These are phyloP conservation scores for Hormiphora californensis DNA, from an alignment of 37 sponge, comb jelly and placozoan species.

Conservation along the genomic window DNA sequence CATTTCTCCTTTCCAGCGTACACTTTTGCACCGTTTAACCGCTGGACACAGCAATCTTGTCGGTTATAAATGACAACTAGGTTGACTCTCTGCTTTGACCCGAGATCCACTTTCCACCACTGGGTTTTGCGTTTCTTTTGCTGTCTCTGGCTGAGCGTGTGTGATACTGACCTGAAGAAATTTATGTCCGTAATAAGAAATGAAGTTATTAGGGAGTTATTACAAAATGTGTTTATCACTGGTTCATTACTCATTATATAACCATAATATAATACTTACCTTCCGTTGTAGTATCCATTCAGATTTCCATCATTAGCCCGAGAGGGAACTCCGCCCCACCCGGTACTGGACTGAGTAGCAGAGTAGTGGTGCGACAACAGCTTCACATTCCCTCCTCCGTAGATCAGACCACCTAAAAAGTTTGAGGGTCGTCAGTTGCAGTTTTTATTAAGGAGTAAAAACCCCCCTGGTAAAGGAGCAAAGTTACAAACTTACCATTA, in stretches of 20 bases:
- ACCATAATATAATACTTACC: too few relatives aligned
- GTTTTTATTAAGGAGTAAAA: neutral
- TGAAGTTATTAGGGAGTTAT: too few relatives aligned
- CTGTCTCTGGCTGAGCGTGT: too few relatives aligned
- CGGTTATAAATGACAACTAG: constrained; percentile 4
- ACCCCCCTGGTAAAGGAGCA: neutral
- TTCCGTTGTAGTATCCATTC: neutral
- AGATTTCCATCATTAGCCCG: neutral
- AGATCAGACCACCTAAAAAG: neutral
- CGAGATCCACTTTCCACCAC: constrained; percentile 12
- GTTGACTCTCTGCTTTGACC: neutral
- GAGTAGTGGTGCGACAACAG: neutral
- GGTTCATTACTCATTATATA: too few relatives aligned
- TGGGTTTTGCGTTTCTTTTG: too few relatives aligned
- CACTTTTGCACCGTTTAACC: neutral
- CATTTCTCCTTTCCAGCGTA: neutral
- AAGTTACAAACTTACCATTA: neutral
- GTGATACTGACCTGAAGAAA: too few relatives aligned
- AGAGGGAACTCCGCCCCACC: neutral
- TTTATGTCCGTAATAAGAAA: too few relatives aligned
- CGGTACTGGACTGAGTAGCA: neutral
- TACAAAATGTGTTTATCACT: too few relatives aligned
- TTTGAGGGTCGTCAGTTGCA: neutral
- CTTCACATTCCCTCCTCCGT: neutral
- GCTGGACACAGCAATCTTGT: neutral